Base-by-base conservation (phyloP, 2,888 invertebrate genomes). In the Campoplex nolae region DNA sequence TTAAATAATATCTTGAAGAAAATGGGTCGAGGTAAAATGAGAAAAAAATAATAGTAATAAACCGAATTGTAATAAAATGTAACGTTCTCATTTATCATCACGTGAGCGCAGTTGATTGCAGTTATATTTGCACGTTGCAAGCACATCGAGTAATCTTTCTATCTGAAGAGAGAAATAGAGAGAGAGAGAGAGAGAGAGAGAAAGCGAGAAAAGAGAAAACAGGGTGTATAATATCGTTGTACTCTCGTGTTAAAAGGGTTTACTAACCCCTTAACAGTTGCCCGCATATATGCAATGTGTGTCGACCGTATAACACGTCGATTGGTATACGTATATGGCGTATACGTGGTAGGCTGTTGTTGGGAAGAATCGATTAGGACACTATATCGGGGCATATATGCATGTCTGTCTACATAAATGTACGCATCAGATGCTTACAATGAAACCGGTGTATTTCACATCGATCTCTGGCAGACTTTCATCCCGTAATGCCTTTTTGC, bases 191-290 rank as follows among this genome's bases (percentile, higher is more conserved):
- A 75, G 38, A 38, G 38, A 38, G 38, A 6, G 38, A 38, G 38
- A 38, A 38, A 38, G 38, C 0, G 38, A 38, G 38, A 38, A 38
- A 23, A 62, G 54, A 62, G 58, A 76, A 77, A 77, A 45, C 28
- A 62, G 67, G 51, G 68, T 67, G 75, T 38, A 23, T 23, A 67
- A 81, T 70, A 80, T 68, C 67, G 28, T 71, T 67, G 84, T 85
- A 88, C 85, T 81, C 75, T 84, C 86, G 35, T 65, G 80, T 81
- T 90, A 89, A 92, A 89, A 89, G 90, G 89, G 92, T 93, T 93
- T 92, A 91, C 90, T 91, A 92, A 91, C 91, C 92, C 90, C 90
- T 88, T 87, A 74, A 74, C 65, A 48, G 68, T 35, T 38, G 62
- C 32, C 77, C 18, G 54, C 68, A n/a, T 73, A 32, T 56, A 35